Conservation (phyloP, 2,888 invertebrate species). For the Choristoneura rosaceana region DNA sequence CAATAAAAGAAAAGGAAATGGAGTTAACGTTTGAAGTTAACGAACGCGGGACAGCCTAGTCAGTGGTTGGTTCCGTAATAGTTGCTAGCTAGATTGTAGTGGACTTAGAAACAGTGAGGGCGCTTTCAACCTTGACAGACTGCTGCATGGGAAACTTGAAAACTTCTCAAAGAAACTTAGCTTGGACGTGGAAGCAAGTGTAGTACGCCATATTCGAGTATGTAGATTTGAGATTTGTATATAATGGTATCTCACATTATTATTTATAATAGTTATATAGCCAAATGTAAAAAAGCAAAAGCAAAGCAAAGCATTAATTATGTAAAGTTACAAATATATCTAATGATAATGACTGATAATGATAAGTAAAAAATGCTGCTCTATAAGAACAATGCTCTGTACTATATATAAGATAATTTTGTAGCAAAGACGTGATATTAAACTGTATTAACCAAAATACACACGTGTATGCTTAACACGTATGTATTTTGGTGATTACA, state of each 20-base stretch:
- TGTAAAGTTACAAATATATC: too few relatives aligned
- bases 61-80: constrained; percentile 30
- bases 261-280: too few relatives aligned
- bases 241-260: neutral
- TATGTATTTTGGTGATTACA: too few relatives aligned
- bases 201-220: neutral
- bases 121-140: constrained; percentile 15
- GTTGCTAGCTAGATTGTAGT: constrained; percentile 5
- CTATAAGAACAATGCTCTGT: too few relatives aligned
- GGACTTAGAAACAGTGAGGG: constrained; percentile 5
- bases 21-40: constrained; percentile 30
- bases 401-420: too few relatives aligned
- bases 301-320: too few relatives aligned
- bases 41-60: constrained; percentile 25
- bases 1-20: constrained; percentile 30
- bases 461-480: too few relatives aligned
- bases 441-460: too few relatives aligned
- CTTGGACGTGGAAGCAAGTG: neutral
- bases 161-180: constrained; percentile 22
- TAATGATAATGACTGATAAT: too few relatives aligned
- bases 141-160: constrained; percentile 9
- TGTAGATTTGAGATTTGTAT: neutral
- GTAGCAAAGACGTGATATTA: too few relatives aligned
- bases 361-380: too few relatives aligned
- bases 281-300: too few relatives aligned